Evolutionary conservation across 2,888 invertebrate genomes (phyloP).

Genomic region (Pseudococcus viburni): DNA sequence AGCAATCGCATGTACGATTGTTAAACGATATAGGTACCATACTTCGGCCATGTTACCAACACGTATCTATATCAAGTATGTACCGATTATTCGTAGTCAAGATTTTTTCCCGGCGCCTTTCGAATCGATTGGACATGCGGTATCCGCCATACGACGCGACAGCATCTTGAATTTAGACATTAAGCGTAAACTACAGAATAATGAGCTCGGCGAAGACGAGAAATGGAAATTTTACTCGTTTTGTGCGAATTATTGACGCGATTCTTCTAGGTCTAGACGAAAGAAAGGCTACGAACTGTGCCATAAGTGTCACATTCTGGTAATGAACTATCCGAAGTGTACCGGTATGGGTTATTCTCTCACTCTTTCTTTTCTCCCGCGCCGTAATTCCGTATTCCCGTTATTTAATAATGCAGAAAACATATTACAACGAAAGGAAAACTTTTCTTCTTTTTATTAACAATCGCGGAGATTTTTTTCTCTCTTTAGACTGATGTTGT

Average conservation of each 20-base stretch:
- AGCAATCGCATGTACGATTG: no score
- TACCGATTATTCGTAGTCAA: no score
- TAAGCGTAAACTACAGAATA: no score
- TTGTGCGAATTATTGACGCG: no score
- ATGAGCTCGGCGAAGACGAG: neutral
- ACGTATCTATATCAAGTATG: no score
- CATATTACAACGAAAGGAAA: neutral
- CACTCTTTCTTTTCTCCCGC: neutral
- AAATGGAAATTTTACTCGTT: no score
- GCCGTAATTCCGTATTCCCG: neutral
- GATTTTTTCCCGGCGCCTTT: constrained; percentile 5
- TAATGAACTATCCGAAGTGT: neutral
- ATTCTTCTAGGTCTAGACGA: constrained; percentile 2
- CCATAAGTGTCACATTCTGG: neutral
- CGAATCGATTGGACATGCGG: neutral
- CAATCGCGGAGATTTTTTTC: neutral
- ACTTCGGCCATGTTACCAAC: no score
- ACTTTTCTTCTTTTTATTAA: neutral
- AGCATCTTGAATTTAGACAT: neutral
- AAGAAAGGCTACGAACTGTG: neutral
- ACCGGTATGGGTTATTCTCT: no score
- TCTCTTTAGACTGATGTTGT: neutral
- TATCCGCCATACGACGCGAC: no score
- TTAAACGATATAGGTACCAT: no score
- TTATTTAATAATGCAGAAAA: constrained; percentile 18